Percentiles rank a stretch among this genome's conserved stretches.
Evolutionary conservation across 2,888 invertebrate genomes (phyloP).

Genomic region (Abrostola tripartita): DNA sequence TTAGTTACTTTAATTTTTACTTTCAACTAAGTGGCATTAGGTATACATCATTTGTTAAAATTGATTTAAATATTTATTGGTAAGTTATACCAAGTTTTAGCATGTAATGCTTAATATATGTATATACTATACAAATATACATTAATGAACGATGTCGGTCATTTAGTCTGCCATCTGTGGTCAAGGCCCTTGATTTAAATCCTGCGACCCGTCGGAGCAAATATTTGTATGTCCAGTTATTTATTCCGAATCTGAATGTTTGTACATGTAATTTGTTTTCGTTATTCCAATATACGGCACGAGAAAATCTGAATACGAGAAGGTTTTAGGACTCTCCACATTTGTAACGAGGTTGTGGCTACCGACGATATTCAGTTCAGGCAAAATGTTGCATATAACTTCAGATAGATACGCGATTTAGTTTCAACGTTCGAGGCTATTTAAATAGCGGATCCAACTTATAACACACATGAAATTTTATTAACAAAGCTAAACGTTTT

Average conservation of each 20-base stretch:
- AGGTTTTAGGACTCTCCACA: slow-evolving; percentile 3
- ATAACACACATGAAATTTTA: slow-evolving; percentile 21
- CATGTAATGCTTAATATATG: background rate
- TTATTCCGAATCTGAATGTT: slow-evolving; percentile 23
- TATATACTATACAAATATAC: background rate
- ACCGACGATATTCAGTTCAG: background rate
- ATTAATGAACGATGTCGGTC: background rate
- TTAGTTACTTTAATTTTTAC: too few relatives aligned
- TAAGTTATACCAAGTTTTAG: too few relatives aligned
- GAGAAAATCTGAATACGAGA: slow-evolving; percentile 9
- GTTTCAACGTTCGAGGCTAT: slow-evolving; percentile 19
- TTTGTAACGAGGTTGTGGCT: slow-evolving; percentile 10
- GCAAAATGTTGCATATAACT: slow-evolving; percentile 11
- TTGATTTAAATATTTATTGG: too few relatives aligned
- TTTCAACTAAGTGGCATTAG: too few relatives aligned
- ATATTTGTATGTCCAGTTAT: slow-evolving; percentile 23
- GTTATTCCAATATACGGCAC: slow-evolving; percentile 6
- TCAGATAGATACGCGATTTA: slow-evolving; percentile 17
- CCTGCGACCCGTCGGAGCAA: slow-evolving; percentile 10
- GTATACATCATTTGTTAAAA: too few relatives aligned
- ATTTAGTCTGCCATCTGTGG: background rate
- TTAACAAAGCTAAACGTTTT: background rate
- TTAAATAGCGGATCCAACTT: slow-evolving; percentile 7
- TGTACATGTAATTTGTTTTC: slow-evolving; percentile 25
- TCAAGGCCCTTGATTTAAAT: slow-evolving; percentile 15